Base-by-base conservation (phyloP, 2,888 invertebrate species). In the Tiliacea aurago region DNA sequence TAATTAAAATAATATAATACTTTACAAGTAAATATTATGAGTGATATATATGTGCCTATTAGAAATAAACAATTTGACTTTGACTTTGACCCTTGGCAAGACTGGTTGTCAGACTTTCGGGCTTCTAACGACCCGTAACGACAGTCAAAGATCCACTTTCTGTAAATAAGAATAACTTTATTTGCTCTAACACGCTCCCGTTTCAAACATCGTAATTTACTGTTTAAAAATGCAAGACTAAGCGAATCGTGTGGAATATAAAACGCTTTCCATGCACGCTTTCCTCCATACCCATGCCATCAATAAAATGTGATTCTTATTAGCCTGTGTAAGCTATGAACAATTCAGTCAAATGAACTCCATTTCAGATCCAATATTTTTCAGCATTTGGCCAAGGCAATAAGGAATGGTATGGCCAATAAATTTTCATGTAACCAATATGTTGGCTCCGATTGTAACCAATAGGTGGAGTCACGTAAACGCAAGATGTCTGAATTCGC, bases 221-320 rank as follows among this genome's bases (percentile, higher is more conserved):
- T 61, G 53, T 72, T 76, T 45, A 80, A 82, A 71, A 82, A 76
- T 76, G 66, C 69, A 80, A 65, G 20, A 70, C 47, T 59, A 37
- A 76, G 59, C 53, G 45, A 73, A 47, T 74, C 55, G 58, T 47
- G 5, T 41, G 45, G 70, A 62, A 70, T 41, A 65, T 43, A 82
- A 77, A 80, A 80, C 68, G 63, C 63, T 81, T 73, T 63, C 56
- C 64, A 56, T 73, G 74, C 77, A 83, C 74, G 71, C 67, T 74
- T 65, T 70, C 53, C 70, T 72, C 64, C 45, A 59, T 41, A 55
- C 23, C n/a, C n/a, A n/a, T 51, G 45, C 43, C 28, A 41, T 47
- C 70, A 66, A 74, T 84, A 84, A 83, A 81, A 72, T 59, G 47
- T 63, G 67, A 69, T 64, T 71, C 63, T 75, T 83, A 84, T 77